Evolutionary conservation across 1,140 invertebrate genomes (phyloP), one percentile per base, ranked within the genome.

Genomic region (Lethocerus indicus): DNA sequence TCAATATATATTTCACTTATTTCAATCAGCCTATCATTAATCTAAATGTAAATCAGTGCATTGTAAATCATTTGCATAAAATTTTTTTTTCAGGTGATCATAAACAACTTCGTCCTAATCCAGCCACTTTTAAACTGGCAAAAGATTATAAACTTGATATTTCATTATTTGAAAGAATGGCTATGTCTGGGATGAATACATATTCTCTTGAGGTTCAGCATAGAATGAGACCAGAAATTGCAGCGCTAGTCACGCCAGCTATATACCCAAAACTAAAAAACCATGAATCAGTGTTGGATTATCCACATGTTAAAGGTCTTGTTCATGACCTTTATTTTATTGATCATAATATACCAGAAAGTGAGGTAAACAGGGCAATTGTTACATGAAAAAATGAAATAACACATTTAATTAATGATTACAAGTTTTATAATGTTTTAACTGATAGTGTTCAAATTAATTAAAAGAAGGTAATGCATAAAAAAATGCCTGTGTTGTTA

Each of bases 91-190:
- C 51, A 75, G 81, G 82, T 43, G 86, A 90, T 62, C 82, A 85
- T 63, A 70, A 79, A 57, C 83, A 87, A 60, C 60, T 87, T 29
- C 71, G 78, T 50, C 83, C 83, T 0, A 72, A 66, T 18, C 73
- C 75, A 2, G 70, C 77, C 3, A 68, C 70, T 44, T 73, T 72
- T 58, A 58, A 63, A 24, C 60, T 81, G 29, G 72, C 72, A 20
- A 69, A 60, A 47, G 57, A 74, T 36, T 76, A 69, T 56, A 66
- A 75, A 36, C 61, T 81, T n/a, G 77, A 7, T 70, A 71, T 43
- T 74, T 73, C 58, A 58, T 64, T 32, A 60, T 83, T 37, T 73
- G 72, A 23, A 71, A 63, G 50, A 57, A 75, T 42, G 76, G 68
- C 56, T 66, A 76, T 39, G 76, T 81, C 41, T 58, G 63, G 68